phyloP scores from a whole-genome alignment of 2,888 invertebrate genomes.

The Aphidoletes aphidimyza region DNA sequence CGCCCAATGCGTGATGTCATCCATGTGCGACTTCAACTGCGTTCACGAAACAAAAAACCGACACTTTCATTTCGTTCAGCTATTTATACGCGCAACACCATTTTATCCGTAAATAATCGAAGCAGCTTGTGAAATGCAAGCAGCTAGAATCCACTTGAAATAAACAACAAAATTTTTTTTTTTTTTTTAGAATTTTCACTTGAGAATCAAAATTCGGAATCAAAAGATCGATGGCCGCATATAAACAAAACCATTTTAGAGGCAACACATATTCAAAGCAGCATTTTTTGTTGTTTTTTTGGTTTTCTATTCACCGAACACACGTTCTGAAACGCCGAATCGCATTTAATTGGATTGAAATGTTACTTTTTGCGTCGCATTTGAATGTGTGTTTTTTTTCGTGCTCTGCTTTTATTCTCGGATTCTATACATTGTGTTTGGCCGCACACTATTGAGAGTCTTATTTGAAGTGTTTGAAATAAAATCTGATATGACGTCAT shows the following conservation, averaged over 20 bases:
- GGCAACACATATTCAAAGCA: no score
- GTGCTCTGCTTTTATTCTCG: no score
- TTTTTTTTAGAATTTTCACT: background rate
- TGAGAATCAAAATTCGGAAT: no score
- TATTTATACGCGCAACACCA: no score
- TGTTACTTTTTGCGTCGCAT: slow-evolving; percentile 36
- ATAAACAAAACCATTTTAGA: background rate
- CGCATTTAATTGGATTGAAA: no score
- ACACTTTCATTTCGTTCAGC: background rate
- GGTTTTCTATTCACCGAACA: no score
- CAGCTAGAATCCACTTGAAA: background rate
- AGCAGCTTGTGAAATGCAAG: background rate
- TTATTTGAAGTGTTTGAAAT: no score
- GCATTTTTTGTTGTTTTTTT: background rate
- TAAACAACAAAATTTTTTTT: background rate
- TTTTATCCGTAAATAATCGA: background rate
- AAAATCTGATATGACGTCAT: no score
- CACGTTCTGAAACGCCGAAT: no score
- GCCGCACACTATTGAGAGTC: background rate
- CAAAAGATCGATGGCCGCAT: background rate
- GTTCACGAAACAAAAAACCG: background rate
- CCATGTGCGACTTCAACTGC: background rate
- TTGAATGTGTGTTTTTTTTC: background rate
- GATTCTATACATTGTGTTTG: background rate
- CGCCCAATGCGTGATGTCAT: slow-evolving; percentile 31